Evolutionary conservation across 2,797 vertebrate species (phyloP).

Genomic region (Pangasius larnaudii): DNA sequence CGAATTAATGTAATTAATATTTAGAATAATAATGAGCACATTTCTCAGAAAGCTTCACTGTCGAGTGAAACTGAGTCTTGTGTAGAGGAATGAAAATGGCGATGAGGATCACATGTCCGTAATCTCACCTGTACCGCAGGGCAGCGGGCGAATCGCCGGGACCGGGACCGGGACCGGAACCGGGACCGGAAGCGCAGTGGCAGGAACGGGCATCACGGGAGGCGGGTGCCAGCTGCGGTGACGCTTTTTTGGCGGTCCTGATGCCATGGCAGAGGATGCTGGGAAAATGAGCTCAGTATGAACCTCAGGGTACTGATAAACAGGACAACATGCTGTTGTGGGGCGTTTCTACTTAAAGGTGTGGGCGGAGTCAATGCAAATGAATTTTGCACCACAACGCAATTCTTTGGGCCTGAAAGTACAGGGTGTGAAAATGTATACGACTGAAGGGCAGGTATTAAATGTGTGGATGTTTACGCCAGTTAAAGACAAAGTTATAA

Average conservation of each 20-base stretch:
- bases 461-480: background rate
- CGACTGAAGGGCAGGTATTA: background rate
- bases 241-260: constrained; percentile 96
- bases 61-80: background rate
- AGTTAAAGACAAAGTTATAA: background rate
- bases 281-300: background rate
- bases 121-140: constrained; percentile 83
- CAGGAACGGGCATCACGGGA: constrained; percentile 79
- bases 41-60: background rate
- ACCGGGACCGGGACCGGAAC: constrained; percentile 78
- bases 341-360: background rate
- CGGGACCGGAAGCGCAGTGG: constrained; percentile 81
- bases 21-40: background rate
- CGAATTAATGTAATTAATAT: background rate
- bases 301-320: too few relatives aligned
- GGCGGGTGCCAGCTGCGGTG: constrained; percentile 93
- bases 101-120: background rate
- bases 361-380: background rate
- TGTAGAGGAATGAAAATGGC: background rate
- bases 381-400: too few relatives aligned
- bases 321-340: background rate
- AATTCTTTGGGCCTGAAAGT: background rate
- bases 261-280: constrained; percentile 81
- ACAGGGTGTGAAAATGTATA: background rate
- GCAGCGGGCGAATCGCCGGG: constrained; percentile 82